phyloP scores from a whole-genome alignment of 1,140 invertebrate species.

The Drosophila insularis region DNA sequence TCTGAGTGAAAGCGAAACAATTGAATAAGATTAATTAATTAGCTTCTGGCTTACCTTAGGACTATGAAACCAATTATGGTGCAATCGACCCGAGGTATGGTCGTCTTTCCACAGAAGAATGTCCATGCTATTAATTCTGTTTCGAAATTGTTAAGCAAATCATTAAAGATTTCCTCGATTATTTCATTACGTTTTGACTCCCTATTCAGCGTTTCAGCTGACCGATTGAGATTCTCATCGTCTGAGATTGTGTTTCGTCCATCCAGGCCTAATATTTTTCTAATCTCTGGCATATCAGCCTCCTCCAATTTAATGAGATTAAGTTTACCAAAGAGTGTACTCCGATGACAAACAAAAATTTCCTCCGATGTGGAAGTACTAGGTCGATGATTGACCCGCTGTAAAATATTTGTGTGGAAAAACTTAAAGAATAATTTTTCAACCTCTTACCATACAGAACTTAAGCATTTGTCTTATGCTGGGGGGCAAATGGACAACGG shows the following conservation, averaged over 20 bases:
- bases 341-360: conserved; percentile 53
- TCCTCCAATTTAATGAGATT: conserved; percentile 24
- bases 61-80: conserved; percentile 55
- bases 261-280: neutral
- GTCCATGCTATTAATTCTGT: conserved; percentile 43
- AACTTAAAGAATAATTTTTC: rapidly evolving
- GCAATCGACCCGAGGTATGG: conserved; percentile 4
- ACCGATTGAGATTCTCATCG: no score
- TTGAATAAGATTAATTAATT: no score
- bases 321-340: conserved; percentile 52
- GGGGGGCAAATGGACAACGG: conserved; percentile 5
- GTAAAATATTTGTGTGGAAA: neutral
- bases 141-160: conserved; percentile 23
- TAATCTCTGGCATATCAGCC: conserved; percentile 34
- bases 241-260: neutral
- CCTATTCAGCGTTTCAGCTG: neutral
- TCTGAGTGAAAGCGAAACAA: conserved; percentile 5
- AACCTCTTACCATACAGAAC: conserved; percentile 45
- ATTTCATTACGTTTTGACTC: neutral
- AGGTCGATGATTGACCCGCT: conserved; percentile 51
- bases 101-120: conserved; percentile 38
- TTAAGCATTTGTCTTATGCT: conserved; percentile 39
- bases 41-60: conserved; percentile 31
- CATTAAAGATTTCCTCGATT: conserved; percentile 12
- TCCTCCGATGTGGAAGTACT: conserved; percentile 33